A percentile compares a stretch with the other conserved stretches of the same genome.
phyloP scores from a whole-genome alignment of 2,113 vertebrate species.

The Dipodomys merriami region DNA sequence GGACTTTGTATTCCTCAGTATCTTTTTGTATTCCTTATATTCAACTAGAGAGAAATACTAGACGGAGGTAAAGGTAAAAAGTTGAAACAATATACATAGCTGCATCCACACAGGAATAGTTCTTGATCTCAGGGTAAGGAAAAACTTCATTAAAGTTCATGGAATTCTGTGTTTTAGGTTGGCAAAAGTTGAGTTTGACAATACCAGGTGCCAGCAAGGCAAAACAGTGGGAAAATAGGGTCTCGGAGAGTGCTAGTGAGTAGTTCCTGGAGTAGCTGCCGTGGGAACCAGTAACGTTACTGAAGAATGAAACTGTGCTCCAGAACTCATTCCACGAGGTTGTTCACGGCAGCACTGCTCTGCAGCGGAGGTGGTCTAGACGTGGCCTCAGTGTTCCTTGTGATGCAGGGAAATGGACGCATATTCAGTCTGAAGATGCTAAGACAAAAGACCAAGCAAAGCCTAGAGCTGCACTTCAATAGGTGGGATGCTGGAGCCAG shows the following conservation, averaged over 20 bases:
- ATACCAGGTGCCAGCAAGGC: not conserved
- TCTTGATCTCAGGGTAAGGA: not conserved
- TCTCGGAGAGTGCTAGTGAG: not conserved
- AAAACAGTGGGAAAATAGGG: not conserved
- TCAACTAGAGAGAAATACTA: not conserved
- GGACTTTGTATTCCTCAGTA: not conserved
- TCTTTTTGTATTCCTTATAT: not conserved
- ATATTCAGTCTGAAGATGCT: too few species aligned
- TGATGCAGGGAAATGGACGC: not conserved
- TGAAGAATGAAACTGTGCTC: not conserved
- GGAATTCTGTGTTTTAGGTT: not conserved
- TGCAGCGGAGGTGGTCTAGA: not conserved
- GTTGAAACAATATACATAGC: not conserved
- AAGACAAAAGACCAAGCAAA: not conserved
- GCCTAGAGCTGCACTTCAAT: not conserved
- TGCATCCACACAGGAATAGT: not conserved
- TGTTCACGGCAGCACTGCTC: not conserved
- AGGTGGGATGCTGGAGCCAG: too few species aligned
- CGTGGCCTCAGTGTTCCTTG: not conserved
- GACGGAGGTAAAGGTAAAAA: not conserved
- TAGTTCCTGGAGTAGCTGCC: not conserved
- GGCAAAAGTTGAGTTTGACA: not conserved
- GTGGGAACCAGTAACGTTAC: not conserved
- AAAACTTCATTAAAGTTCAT: too few species aligned
- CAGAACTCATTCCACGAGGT: not conserved